phyloP scores from a whole-genome alignment of 2,888 invertebrate genomes.

The Drosophila conformis region DNA sequence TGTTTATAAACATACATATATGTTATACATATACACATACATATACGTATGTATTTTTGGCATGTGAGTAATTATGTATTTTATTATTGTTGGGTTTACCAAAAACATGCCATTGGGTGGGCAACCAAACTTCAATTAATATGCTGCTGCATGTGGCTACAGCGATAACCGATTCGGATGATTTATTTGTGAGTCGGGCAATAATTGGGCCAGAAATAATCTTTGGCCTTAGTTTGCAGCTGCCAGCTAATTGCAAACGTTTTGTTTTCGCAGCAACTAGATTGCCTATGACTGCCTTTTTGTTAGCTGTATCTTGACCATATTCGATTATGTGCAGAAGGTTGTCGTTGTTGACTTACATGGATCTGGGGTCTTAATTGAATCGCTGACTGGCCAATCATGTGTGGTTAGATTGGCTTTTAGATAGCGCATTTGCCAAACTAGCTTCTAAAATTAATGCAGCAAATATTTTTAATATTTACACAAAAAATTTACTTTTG shows the following conservation, averaged over 20 bases:
- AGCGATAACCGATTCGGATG: constrained; percentile 45
- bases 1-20: constrained; percentile 6
- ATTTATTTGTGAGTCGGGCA: constrained; percentile 44
- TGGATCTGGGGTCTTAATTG: constrained; percentile 23
- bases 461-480: constrained; percentile 23
- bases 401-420: not conserved
- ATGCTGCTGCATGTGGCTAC: constrained; percentile 36
- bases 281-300: not conserved
- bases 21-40: not conserved
- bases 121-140: constrained; percentile 47
- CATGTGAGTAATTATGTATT: not conserved
- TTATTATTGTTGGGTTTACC: constrained; percentile 16
- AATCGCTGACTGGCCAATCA: constrained; percentile 34
- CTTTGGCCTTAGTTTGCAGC: constrained; percentile 3
- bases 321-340: constrained; percentile 23
- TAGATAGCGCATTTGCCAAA: constrained; percentile 2
- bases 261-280: constrained; percentile 31
- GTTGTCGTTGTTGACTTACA: constrained; percentile 10
- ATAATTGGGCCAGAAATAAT: constrained; percentile 49
- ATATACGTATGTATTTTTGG: not conserved
- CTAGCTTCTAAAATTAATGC: constrained; percentile 9
- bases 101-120: constrained; percentile 1
- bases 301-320: not conserved
- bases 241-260: constrained; percentile 39
- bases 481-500: constrained; percentile 9